These are phyloP conservation scores for Callimorpha dominula DNA, from an alignment of 2,888 invertebrate genomes.

Conservation along the genomic window DNA sequence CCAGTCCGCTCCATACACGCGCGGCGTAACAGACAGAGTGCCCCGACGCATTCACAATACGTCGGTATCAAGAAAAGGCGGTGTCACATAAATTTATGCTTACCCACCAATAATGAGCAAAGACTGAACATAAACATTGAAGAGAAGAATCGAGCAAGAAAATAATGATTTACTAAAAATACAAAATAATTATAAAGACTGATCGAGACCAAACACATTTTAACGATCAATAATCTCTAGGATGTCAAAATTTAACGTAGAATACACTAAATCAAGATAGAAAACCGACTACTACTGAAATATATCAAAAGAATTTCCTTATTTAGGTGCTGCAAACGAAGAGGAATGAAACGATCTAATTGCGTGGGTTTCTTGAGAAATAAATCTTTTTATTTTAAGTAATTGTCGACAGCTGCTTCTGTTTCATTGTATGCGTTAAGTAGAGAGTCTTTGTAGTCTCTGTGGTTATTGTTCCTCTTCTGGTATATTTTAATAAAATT, in stretches of 20 bases:
- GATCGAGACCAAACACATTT: conserved; percentile 12
- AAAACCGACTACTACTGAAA: conserved; percentile 21
- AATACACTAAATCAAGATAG: conserved; percentile 27
- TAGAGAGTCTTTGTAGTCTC: no score
- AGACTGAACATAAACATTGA: conserved; percentile 1
- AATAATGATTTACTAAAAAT: background rate
- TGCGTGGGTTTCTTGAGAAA: background rate
- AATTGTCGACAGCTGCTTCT: background rate
- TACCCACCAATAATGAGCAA: no score
- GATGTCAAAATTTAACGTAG: conserved; percentile 28
- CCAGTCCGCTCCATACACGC: no score
- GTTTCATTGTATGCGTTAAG: background rate
- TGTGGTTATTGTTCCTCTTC: no score
- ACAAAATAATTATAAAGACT: conserved; percentile 4
- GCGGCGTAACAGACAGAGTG: no score
- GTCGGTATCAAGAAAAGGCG: no score
- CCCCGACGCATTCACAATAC: no score
- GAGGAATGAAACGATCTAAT: background rate
- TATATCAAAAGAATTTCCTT: conserved; percentile 11
- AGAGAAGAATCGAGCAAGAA: background rate
- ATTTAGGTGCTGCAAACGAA: background rate
- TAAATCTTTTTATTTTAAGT: background rate
- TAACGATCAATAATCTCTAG: conserved; percentile 3
- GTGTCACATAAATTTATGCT: no score
- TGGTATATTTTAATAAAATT: no score